Evolutionary conservation across 2,888 invertebrate species (phyloP).

Genomic region (Bhutanitis thaidina): DNA sequence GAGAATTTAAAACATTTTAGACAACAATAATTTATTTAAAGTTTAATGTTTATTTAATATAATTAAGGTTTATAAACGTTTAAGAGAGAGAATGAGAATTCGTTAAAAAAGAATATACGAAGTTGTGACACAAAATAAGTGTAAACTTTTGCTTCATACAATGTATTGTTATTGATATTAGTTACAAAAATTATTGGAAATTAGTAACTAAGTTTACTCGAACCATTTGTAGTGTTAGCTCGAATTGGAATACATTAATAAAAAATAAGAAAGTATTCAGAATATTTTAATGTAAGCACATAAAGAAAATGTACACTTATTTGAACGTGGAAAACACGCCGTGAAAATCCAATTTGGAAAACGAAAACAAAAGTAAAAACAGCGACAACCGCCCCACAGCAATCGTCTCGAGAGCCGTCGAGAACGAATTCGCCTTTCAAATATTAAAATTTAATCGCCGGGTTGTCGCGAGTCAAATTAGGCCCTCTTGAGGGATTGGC

Average conservation of each 20-base stretch:
- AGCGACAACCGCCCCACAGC: conserved; percentile 51
- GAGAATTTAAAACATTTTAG: no score
- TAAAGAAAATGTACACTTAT: background rate
- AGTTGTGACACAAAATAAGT: no score
- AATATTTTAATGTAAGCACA: background rate
- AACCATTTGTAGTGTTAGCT: no score
- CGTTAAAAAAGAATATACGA: no score
- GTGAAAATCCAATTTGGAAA: conserved; percentile 33
- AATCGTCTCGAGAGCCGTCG: conserved; percentile 49
- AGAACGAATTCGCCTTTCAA: conserved; percentile 69
- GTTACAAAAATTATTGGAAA: no score
- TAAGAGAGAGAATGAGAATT: no score
- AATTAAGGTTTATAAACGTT: no score
- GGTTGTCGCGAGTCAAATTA: conserved; percentile 80
- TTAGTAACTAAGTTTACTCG: no score
- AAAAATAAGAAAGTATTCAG: background rate
- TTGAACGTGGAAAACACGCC: conserved; percentile 19
- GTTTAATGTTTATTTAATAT: no score
- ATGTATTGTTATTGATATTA: no score
- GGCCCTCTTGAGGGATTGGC: conserved; percentile 65
- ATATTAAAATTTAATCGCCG: conserved; percentile 81
- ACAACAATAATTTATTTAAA: no score
- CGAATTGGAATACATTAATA: background rate
- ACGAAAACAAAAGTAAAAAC: conserved; percentile 57
- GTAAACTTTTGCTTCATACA: no score